Evolutionary conservation across 2,113 vertebrate genomes (phyloP).

Genomic region (Herpailurus yagouaroundi): DNA sequence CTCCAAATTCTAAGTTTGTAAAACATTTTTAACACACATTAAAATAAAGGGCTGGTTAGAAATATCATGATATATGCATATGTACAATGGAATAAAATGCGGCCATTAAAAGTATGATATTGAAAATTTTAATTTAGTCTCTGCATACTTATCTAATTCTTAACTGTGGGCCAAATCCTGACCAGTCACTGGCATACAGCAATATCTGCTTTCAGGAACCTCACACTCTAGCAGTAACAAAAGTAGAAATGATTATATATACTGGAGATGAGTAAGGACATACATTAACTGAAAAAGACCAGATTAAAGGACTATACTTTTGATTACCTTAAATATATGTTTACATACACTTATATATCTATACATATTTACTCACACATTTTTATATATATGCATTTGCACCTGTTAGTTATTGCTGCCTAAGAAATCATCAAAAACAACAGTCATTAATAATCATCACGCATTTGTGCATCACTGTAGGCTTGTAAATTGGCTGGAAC

Average conservation of each 20-base stretch:
- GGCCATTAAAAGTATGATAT: neutral
- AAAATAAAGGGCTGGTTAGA: neutral
- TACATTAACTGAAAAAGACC: neutral
- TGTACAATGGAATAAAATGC: neutral
- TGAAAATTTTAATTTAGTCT: neutral
- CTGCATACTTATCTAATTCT: neutral
- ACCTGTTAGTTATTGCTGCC: neutral
- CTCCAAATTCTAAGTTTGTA: neutral
- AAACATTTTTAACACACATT: neutral
- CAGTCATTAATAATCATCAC: neutral
- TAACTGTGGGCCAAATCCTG: neutral
- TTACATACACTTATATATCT: neutral
- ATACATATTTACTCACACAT: neutral
- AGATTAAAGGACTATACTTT: neutral
- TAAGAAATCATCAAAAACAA: neutral
- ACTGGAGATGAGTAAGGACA: neutral
- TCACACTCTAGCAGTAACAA: neutral
- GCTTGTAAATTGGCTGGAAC: neutral
- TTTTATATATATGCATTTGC: neutral
- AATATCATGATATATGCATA: neutral
- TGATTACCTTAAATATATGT: neutral
- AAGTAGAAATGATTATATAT: conserved; percentile 23
- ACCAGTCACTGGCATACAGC: too few species aligned
- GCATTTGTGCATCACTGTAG: neutral
- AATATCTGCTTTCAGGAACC: neutral